Percentiles rank a stretch among this genome's conserved stretches.
Evolutionary conservation across 1,140 invertebrate species (phyloP).

Genomic region (Trypoxylus dichotomus): DNA sequence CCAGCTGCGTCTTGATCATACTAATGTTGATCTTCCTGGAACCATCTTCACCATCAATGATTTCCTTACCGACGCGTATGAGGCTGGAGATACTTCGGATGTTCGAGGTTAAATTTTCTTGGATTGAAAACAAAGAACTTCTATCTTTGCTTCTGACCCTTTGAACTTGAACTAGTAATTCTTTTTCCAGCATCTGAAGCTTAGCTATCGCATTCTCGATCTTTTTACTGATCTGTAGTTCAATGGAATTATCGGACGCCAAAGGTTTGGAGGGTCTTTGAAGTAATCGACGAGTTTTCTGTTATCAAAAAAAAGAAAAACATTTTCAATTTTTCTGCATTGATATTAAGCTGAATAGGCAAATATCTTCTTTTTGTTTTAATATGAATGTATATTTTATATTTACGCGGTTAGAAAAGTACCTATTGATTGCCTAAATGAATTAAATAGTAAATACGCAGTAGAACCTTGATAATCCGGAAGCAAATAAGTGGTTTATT

Average conservation of each 20-base stretch:
- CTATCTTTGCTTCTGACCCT: neutral
- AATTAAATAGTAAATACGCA: too few species aligned
- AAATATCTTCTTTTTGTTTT: too few species aligned
- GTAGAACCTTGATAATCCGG: too few species aligned
- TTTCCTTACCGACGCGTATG: neutral
- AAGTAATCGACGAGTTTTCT: slow-evolving; percentile 2
- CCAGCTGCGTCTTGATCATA: neutral
- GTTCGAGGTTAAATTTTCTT: neutral
- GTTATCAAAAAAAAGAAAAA: neutral
- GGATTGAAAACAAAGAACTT: neutral
- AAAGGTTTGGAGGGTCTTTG: neutral
- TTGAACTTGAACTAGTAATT: neutral
- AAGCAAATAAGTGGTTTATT: too few species aligned
- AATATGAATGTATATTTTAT: too few species aligned
- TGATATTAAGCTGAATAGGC: too few species aligned
- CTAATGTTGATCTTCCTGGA: neutral
- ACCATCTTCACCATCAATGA: too few species aligned
- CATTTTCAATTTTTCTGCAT: too few species aligned
- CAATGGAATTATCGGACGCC: neutral
- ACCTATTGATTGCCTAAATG: too few species aligned
- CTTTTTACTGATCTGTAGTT: neutral
- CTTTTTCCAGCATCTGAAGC: slow-evolving; percentile 22
- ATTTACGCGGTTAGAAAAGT: too few species aligned
- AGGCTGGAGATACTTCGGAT: neutral
- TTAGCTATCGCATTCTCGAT: neutral